Base-by-base conservation (phyloP, 2,888 invertebrate species). In the Acronicta aceris region DNA sequence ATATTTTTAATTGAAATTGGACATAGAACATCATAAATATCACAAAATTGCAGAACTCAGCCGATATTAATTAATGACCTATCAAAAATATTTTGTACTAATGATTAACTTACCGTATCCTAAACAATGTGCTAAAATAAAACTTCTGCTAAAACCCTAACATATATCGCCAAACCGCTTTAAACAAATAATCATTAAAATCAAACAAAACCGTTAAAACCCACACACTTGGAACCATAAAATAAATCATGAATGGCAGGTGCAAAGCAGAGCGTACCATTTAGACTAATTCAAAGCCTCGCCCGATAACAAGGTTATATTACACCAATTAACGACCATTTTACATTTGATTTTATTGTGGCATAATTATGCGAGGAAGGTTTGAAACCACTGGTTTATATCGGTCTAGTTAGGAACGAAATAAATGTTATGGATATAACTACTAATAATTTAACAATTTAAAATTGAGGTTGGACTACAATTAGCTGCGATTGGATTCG, bases 281-380 rank as follows among this genome's bases (percentile, higher is more conserved):
- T 79, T 79, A 79, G 68, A 71, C 56, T 78, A 80, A 86, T 84
- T 84, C 81, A 80, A 59, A 74, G 77, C 77, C 68, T 78, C 76
- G 75, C 74, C 76, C 81, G 84, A 86, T 87, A 90, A 89, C 86
- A 86, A 88, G 85, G 81, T 78, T 81, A 85, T 85, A 86, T 85
- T 82, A 84, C 79, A 77, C 74, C 84, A 81, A 86, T 89, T 89
- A 89, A 84, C 80, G 70, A 73, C 83, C 81, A 86, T 86, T 87
- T 89, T 87, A 88, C 82, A 85, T 82, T 85, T 81, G 80, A 77
- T 78, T 87, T 87, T 89, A 89, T 84, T 83, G 82, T 70, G 71
- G 76, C 69, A 79, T 86, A 88, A 89, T 89, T 84, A 89, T 84
- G 85, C 81, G 66, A 74, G 60, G 54, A 84, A 86, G 85, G 84